These are phyloP conservation scores for Trachops cirrhosus DNA, from an alignment of 2,797 vertebrate genomes.

Conservation along the genomic window DNA sequence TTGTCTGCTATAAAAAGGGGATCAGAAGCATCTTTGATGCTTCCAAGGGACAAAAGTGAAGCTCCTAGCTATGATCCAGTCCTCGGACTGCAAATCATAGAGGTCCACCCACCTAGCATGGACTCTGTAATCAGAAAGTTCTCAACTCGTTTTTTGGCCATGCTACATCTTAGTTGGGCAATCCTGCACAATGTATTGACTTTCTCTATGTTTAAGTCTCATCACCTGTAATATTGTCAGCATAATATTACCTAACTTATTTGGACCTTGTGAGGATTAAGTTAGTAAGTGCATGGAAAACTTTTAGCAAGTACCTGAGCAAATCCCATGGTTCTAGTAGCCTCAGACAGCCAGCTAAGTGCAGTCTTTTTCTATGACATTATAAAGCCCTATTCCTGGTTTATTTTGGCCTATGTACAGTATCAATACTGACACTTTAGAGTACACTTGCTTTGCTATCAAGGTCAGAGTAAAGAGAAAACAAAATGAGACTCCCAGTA, in stretches of 20 bases:
- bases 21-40: neutral
- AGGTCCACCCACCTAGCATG: neutral
- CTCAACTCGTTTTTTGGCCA: neutral
- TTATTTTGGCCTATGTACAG: neutral
- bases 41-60: neutral
- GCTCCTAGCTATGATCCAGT: neutral
- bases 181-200: neutral
- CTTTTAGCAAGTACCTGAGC: neutral
- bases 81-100: neutral
- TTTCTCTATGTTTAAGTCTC: neutral
- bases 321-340: neutral
- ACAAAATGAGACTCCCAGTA: neutral
- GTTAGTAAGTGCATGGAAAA: neutral
- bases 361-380: neutral
- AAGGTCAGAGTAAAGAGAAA: neutral
- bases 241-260: neutral
- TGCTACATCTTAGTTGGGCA: neutral
- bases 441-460: neutral
- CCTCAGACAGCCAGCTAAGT: neutral
- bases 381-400: neutral
- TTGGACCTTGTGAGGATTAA: neutral
- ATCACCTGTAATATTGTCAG: neutral
- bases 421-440: neutral
- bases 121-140: neutral
- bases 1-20: neutral